Base-by-base conservation (phyloP, 2,797 vertebrate species). In the Benthosema pterotum region DNA sequence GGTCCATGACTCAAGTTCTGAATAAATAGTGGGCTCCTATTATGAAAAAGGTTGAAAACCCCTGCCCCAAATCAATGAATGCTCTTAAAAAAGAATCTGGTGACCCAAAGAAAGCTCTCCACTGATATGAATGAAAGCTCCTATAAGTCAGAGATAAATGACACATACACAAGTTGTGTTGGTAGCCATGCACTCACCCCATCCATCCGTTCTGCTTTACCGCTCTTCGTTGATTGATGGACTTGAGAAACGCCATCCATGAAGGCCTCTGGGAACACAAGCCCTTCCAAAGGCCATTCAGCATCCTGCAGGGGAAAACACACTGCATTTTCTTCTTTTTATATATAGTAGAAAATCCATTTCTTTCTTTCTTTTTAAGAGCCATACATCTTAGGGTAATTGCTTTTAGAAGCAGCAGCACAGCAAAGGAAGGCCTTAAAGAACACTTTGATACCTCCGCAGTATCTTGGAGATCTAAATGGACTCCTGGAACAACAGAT, bases 401-500 rank as follows among this genome's bases (percentile, higher is more conserved):
- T 66, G 16, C 62, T 62, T 60, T 59, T 22, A 50, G 60, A 65
- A 67, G 56, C 28, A 11, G 56, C 28, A 11, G 32, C 62, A 17
- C 57, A 19, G 52, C 55, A 55, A 50, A 69, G 61, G 71, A 59
- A 82, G n/a, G n/a, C 64, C 66, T 52, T 52, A 50, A 72, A 62
- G 28, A 57, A 74, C 69, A 49, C 62, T 67, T 70, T 25, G 65
- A 70, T 56, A 66, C 46, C 50, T 50, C 46, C 11, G 22, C 62
- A 60, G 67, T 75, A 65, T 42, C 60, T 69, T 69, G 63, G 50
- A n/a, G n/a, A 22, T 68, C 69, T 72, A 71, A 76, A 83, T 84
- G 70, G 75, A 71, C 70, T n/a, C n/a, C n/a, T 2, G 22, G 22
- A 22, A 22, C 22, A 22, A n/a, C n/a, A n/a, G n/a, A n/a, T n/a